These are phyloP conservation scores for Orchestia grillus DNA, from an alignment of 1,140 invertebrate genomes.

Conservation along the genomic window DNA sequence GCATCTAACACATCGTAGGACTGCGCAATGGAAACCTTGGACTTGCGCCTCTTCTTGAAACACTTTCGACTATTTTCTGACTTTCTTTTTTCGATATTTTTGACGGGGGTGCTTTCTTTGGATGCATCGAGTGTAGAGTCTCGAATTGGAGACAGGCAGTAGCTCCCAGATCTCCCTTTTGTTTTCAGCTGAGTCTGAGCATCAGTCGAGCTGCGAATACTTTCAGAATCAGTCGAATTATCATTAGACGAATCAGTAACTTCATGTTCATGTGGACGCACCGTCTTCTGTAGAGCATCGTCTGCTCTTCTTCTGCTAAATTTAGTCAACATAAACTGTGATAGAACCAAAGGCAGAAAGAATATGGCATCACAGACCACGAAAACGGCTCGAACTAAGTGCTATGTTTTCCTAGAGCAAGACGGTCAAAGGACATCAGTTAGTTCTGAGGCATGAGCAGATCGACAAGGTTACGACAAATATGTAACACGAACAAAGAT, in stretches of 20 bases:
- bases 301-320: not conserved
- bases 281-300: conserved; percentile 12
- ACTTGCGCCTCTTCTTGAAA: conserved; percentile 9
- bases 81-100: not conserved
- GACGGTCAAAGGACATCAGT: not conserved
- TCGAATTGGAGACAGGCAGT: not conserved
- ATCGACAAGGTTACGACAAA: not conserved
- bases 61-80: not conserved
- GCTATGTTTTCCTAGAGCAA: not conserved
- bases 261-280: not conserved
- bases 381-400: not conserved
- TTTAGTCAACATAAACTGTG: conserved; percentile 31
- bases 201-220: not conserved
- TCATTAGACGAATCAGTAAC: not conserved
- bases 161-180: not conserved
- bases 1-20: conserved; percentile 13
- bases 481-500: not conserved
- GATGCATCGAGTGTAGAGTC: not conserved
- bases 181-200: conserved; percentile 1
- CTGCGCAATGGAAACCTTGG: not conserved
- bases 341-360: not conserved
- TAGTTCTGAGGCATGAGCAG: no score
- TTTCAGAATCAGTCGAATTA: not conserved
- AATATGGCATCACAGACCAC: not conserved
- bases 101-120: not conserved